Evolutionary conservation across 2,113 vertebrate species (phyloP), one percentile per base, ranked within the genome.

Genomic region (Clupea harengus): DNA sequence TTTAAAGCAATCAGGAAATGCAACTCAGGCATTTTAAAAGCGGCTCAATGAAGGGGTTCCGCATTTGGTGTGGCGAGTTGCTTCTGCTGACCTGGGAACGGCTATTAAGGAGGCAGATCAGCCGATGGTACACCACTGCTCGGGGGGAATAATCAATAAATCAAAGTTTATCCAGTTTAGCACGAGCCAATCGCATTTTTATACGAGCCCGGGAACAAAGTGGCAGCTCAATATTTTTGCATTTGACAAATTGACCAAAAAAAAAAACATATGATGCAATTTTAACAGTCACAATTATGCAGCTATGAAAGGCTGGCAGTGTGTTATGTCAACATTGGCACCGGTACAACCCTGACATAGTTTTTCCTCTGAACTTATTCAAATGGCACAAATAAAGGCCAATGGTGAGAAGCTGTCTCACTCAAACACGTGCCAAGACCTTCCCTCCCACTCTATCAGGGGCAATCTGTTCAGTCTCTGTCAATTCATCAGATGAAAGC

Each of bases 1-100:
- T 54, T 85, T 78, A 80, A 85, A 85, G 84, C 84, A 85, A 85
- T 80, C 84, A 85, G 72, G 84, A 85, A 85, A 85, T 85, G 84
- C 64, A 85, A 85, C 67, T 52, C 64, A 45, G 84, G 84, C 84
- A 85, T 85, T 85, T 80, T 85, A 80, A 80, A 85, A 78, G 72
- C 11, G 11, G 72, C 72, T 78, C 72, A 78, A 78, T 78, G 72
- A 78, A 32, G 25, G 22, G 64, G 64, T 67, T 67, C 64, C 64
- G 64, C 64, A 67, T 25, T 67, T 25, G 72, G 72, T 78, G 72
- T 11, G 5, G 13, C 10, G 32, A 9, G 9, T 8, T 3, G 32
- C 72, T 78, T 32, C 32, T 78, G 72, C 72, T 78, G 72, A 78
- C 72, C 72, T 78, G 72, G 72, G 72, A 78, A 39, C 13, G 28